Evolutionary conservation across 2,113 vertebrate species (phyloP), one percentile per base, ranked within the genome.

Genomic region (Synchiropus splendidus): DNA sequence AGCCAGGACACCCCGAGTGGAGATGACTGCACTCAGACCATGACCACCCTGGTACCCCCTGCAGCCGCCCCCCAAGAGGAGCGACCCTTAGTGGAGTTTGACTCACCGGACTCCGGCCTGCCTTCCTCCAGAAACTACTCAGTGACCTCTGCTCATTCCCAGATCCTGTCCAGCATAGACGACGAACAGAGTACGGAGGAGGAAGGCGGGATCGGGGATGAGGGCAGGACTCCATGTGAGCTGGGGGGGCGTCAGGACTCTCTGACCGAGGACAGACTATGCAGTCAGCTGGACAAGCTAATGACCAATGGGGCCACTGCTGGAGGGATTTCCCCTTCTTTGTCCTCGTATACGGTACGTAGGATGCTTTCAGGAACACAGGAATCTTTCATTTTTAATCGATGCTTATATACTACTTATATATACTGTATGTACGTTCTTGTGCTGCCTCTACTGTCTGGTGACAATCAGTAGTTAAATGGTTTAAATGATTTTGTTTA

Each of bases 71-170:
- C 89, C 80, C 87, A 21, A 91, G 90, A 0, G 90, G 90, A 43
- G 77, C 63, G 0, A 51, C 89, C 31, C 86, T 84, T 18, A 91
- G 91, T 0, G 91, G 85, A 30, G 79, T 72, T 0, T 86, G 82
- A 27, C 40, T 97, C 91, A 33, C 92, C 94, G 0, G 93, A 97
- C 64, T 95, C 93, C 0, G 92, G 91, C 2, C 91, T 91, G 30
- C 90, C 90, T 2, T 94, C 92, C 4, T 97, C 92, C 43, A 89
- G 92, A 37, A 95, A 95, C 77, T 92, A 95, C 82, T 97, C 92
- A 1, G 83, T 90, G 2, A 68, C 92, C 0, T 97, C 94, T 0
- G 90, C 89, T 10, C 86, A 89, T 55, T 95, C 92, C 0, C 93
- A 96, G 18, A 87, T 83, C 42, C 94, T 92, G 17, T 84, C 96